A percentile compares a stretch with the other conserved stretches of the same genome.
phyloP scores from a whole-genome alignment of 2,888 invertebrate species.

The Andrena flavipes region DNA sequence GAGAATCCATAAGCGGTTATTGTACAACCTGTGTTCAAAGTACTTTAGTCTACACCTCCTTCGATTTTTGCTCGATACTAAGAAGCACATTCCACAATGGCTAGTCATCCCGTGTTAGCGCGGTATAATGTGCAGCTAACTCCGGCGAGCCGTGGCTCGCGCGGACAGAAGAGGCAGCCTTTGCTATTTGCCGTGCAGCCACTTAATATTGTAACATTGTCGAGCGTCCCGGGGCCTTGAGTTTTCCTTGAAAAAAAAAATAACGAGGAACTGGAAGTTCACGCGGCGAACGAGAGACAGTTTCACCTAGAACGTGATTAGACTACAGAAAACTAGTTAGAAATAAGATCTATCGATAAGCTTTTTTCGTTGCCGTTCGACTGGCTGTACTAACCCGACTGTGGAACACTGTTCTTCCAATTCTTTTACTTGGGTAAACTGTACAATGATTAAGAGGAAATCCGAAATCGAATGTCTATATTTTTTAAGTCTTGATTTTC shows the following conservation, averaged over 20 bases:
- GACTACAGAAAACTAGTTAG: no score
- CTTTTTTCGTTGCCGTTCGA: no score
- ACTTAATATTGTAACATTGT: conserved; percentile 32
- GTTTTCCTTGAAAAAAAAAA: not conserved
- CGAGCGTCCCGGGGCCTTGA: not conserved
- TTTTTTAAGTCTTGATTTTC: no score
- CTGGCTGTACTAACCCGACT: no score
- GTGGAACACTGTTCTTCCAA: no score
- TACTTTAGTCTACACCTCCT: conserved; percentile 57
- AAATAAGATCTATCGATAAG: no score
- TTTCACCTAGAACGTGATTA: not conserved
- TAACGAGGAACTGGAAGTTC: not conserved
- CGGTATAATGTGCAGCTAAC: conserved; percentile 30
- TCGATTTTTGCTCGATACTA: conserved; percentile 53
- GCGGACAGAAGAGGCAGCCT: conserved; percentile 10
- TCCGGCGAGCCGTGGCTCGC: not conserved
- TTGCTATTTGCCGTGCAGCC: conserved; percentile 21
- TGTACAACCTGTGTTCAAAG: conserved; percentile 52
- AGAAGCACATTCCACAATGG: conserved; percentile 54
- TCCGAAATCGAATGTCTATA: no score
- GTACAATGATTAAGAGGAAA: no score
- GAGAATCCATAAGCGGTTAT: conserved; percentile 56
- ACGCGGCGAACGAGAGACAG: not conserved
- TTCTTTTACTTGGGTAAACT: no score
- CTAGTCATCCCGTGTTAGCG: conserved; percentile 57